Base-by-base conservation (phyloP, 2,113 vertebrate species). In the Polyodon spathula region DNA sequence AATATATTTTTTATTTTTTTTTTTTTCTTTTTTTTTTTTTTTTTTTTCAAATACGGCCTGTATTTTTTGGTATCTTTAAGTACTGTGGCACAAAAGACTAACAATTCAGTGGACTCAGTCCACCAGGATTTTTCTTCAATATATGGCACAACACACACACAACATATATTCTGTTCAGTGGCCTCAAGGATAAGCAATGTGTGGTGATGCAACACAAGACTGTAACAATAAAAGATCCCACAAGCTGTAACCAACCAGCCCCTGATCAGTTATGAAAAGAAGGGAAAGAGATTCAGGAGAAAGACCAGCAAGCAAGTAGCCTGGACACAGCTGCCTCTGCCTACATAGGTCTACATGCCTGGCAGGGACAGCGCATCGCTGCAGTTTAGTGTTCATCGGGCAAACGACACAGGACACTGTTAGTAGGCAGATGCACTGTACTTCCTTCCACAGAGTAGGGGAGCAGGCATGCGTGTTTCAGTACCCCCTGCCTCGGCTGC, bases 301-400 rank as follows among this genome's bases (percentile, higher is more conserved):
- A 39, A 11, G 11, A 10, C 54, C 37, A 9, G 54, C 8, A 37
- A 17, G 58, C 64, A 63, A 61, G 64, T 70, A 60, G 56, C 55
- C 63, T 37, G 54, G 63, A 56, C 60, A 55, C 63, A 27, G 41
- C 61, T 62, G 51, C 58, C 61, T 52, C 60, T 41, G 40, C 61
- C 54, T 40, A 63, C 63, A 43, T 60, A 39, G 54, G 9, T 40
- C 39, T 40, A 70, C 65, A 62, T 59, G 65, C 65, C 68, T 62
- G 54, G 54, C 53, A 62, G 65, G 43, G 40, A 40, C 12, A n/a
- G 40, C 6, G 38, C 54, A 60, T 70, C 65, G 64, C 41, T 48
- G 56, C 42, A 40, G 62, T 39, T 67, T 61, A 67, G 51, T 39
- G 51, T 64, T 56, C 43, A 43, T 40, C 46, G 41, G 56, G 58